Base-by-base conservation (phyloP, 2,888 invertebrate genomes). In the Trichogramma evanescens region DNA sequence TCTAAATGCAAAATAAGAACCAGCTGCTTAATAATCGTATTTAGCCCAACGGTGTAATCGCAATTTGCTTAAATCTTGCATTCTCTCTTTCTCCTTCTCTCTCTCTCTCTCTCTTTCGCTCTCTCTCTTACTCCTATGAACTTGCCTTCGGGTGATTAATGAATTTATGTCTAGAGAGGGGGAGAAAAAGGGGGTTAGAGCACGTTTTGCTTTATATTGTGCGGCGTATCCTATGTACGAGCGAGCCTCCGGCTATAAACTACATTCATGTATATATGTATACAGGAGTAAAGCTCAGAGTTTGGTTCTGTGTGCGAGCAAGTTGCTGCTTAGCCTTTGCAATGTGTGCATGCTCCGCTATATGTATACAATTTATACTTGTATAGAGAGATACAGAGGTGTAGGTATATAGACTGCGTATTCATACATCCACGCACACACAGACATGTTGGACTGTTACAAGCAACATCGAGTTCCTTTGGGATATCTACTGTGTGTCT, bases 11-110 rank as follows among this genome's bases (percentile, higher is more conserved):
- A 73, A 73, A 72, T 71, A 71, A 71, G 70, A 71, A 41, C 70
- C 68, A 69, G 68, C 69, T 70, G 71, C 69, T 71, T 72, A 73
- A 72, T 72, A 73, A 72, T 71, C 71, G 72, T 72, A 72, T 71
- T 72, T 71, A 68, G 69, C 69, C 71, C 70, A 71, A 71, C 71
- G 68, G 71, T 70, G 70, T 72, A 72, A 72, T 73, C 70, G 71
- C 72, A 70, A 71, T 71, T 73, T 70, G 71, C 72, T 72, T 72
- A 72, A 73, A 72, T 72, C 70, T 72, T 69, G 64, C 68, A 68
- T 66, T 67, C 68, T 68, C 59, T 56, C 63, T 52, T 57, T 64
- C 61, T 52, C 54, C 57, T 43, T 58, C 64, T 49, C 58, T 52
- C 62, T 50, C 55, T 58, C 64, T 58, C 66, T 49, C 56, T 42